Evolutionary conservation across 2,797 vertebrate genomes (phyloP).

Genomic region (Gouania willdenowi): DNA sequence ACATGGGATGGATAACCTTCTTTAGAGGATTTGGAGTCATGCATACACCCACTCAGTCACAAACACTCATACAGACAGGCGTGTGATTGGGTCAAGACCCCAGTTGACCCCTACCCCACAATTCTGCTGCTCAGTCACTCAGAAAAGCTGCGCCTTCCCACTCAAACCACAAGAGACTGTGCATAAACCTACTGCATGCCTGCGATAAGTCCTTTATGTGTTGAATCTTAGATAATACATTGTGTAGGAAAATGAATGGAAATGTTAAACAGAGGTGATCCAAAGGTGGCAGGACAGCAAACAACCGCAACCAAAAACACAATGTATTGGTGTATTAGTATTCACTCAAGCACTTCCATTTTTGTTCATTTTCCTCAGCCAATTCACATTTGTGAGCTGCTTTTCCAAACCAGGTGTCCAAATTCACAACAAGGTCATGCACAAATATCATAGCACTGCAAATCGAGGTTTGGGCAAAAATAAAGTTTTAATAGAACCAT

Average conservation of each 20-base stretch:
- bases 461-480: constrained; percentile 37
- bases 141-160: constrained; percentile 22
- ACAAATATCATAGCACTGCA: constrained; percentile 56
- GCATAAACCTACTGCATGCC: background rate
- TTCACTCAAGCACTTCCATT: constrained; percentile 53
- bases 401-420: constrained; percentile 65
- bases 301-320: constrained; percentile 56
- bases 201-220: constrained; percentile 1
- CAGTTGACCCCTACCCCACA: constrained; percentile 56
- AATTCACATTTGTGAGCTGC: constrained; percentile 60
- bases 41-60: constrained; percentile 38
- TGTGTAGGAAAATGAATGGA: constrained; percentile 10
- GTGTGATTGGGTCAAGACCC: constrained; percentile 54
- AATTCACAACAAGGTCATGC: constrained; percentile 63
- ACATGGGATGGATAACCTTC: constrained; percentile 57
- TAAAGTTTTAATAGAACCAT: constrained; percentile 53
- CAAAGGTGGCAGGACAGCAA: constrained; percentile 33
- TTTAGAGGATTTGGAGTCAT: constrained; percentile 54
- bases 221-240: constrained; percentile 15
- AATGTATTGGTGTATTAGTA: constrained; percentile 55
- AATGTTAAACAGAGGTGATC: constrained; percentile 24
- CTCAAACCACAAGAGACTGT: constrained; percentile 3
- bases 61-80: constrained; percentile 47
- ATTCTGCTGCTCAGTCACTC: constrained; percentile 43
- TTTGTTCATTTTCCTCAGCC: constrained; percentile 62